Evolutionary conservation across 2,113 vertebrate genomes (phyloP).

Genomic region (Petrocephalus microphthalmus): DNA sequence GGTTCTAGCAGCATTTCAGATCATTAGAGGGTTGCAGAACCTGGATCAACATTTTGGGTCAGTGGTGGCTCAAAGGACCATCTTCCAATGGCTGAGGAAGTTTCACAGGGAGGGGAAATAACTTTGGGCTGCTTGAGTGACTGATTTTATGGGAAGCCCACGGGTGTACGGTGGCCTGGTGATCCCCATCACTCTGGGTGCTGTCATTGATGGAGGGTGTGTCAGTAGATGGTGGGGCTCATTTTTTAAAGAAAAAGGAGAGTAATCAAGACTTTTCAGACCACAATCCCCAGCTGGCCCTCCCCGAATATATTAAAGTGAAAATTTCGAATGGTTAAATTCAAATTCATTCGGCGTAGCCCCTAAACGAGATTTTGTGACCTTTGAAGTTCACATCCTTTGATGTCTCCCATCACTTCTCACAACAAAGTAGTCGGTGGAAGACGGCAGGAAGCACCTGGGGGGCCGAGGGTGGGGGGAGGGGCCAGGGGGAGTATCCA

Average conservation of each 20-base stretch:
- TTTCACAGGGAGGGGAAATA: background rate
- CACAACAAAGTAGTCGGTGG: background rate
- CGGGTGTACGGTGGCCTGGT: background rate
- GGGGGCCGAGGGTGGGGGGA: background rate
- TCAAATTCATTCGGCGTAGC: background rate
- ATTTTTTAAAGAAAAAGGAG: background rate
- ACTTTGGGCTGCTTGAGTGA: background rate
- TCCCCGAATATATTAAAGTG: background rate
- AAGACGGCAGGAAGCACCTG: background rate
- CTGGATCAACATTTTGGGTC: background rate
- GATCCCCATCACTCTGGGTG: background rate
- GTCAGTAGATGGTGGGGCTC: background rate
- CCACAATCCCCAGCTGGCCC: background rate
- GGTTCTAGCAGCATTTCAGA: background rate
- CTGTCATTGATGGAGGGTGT: background rate
- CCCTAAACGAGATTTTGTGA: conserved; percentile 13
- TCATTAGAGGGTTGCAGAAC: background rate
- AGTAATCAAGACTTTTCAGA: background rate
- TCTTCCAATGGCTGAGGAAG: background rate
- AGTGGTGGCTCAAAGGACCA: background rate
- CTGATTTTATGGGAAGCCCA: background rate
- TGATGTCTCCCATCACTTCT: background rate
- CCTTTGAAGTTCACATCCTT: conserved; percentile 15
- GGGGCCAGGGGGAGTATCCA: background rate
- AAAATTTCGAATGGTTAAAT: conserved; percentile 12